Conservation (phyloP, 2,113 vertebrate species). For the Mobula hypostoma region DNA sequence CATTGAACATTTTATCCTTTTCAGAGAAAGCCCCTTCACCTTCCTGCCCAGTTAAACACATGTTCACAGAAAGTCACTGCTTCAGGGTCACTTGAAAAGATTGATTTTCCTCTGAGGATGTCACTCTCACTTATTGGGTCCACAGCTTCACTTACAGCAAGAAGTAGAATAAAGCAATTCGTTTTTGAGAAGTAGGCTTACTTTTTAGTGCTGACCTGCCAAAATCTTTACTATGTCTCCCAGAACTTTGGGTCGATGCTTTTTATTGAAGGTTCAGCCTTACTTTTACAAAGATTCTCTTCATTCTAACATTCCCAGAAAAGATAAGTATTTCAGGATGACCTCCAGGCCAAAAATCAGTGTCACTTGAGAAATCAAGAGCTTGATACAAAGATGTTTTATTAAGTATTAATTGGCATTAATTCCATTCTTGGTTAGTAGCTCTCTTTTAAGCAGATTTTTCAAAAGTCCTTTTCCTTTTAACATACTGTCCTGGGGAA, state of each 20-base stretch:
- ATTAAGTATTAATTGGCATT: not conserved
- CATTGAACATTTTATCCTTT: not conserved
- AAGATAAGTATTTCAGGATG: not conserved
- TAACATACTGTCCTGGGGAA: not conserved
- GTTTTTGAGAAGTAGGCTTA: not conserved
- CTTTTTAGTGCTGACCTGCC: not conserved
- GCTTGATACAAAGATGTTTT: too few species aligned
- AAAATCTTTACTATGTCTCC: not conserved
- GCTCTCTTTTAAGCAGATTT: not conserved
- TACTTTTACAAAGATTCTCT: not conserved
- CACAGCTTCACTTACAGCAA: not conserved
- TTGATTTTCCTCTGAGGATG: conserved; percentile 24
- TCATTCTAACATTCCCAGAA: not conserved
- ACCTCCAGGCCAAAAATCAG: not conserved
- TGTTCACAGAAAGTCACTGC: conserved; percentile 23
- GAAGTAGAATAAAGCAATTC: not conserved
- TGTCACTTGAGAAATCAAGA: not conserved
- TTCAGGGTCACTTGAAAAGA: conserved; percentile 32
- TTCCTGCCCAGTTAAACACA: conserved; percentile 16
- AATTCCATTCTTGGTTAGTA: not conserved
- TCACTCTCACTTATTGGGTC: conserved; percentile 21
- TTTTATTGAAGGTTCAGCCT: not conserved
- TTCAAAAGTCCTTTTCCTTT: not conserved
- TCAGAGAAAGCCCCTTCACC: not conserved
- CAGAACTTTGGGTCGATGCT: not conserved